Conservation (phyloP, 2,888 invertebrate species). For the Strigamia transsilvanica region DNA sequence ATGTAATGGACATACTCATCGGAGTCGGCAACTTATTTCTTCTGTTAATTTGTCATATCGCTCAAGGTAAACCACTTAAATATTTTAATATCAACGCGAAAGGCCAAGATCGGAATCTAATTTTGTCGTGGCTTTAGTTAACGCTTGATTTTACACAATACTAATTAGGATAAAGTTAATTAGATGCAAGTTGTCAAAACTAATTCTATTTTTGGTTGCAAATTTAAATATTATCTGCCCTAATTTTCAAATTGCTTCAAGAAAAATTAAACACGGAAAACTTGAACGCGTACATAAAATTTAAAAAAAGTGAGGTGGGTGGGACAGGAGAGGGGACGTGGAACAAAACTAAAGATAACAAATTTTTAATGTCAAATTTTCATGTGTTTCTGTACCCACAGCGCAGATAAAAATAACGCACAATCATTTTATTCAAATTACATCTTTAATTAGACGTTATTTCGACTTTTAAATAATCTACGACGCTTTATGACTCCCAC, state of each 20-base stretch:
- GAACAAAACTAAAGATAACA: background rate
- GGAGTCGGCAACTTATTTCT: slow-evolving; percentile 28
- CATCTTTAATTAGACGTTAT: background rate
- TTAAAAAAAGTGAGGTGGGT: no score
- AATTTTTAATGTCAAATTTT: background rate
- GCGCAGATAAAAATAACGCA: background rate
- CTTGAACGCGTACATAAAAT: no score
- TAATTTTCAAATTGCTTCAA: background rate
- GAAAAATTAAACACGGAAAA: background rate
- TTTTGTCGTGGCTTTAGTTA: no score
- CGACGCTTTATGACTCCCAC: background rate
- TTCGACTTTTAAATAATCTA: background rate
- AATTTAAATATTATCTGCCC: background rate
- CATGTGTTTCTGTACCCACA: background rate
- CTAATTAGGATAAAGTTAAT: no score
- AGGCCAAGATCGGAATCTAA: background rate
- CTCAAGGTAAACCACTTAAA: slow-evolving; percentile 3
- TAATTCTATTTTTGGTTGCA: background rate
- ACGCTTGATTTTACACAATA: no score
- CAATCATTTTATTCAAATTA: slow-evolving; percentile 2
- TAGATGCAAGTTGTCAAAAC: background rate
- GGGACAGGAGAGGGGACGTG: no score
- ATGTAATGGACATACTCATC: slow-evolving; percentile 36
- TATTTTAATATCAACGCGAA: background rate
- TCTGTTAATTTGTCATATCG: slow-evolving; percentile 11